Conservation (phyloP, 2,113 vertebrate genomes). For the Columba janthina region DNA sequence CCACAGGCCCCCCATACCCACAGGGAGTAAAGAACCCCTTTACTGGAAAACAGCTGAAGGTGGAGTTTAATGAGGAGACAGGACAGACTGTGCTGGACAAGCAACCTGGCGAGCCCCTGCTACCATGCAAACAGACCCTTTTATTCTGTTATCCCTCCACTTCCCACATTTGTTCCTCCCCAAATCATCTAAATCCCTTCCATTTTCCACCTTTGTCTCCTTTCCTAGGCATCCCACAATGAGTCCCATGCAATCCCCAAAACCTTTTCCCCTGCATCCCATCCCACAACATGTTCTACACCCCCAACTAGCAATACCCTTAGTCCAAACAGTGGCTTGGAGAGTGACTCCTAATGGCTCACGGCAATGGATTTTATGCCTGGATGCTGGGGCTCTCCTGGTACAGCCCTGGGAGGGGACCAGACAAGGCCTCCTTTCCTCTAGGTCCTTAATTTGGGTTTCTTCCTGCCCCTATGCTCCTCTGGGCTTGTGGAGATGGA, state of each 20-base stretch:
- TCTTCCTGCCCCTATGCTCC: not conserved
- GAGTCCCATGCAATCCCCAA: not conserved
- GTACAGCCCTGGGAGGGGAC: not conserved
- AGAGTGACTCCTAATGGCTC: accelerated
- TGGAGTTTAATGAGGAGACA: not conserved
- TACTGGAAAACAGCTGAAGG: not conserved
- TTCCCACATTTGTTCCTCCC: not conserved
- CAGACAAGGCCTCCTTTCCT: not conserved
- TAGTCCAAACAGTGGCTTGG: not conserved
- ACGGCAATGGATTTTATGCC: not conserved
- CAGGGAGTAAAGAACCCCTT: not conserved
- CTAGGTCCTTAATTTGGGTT: not conserved
- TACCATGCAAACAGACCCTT: not conserved
- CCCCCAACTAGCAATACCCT: accelerated
- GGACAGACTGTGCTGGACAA: not conserved
- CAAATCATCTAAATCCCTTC: not conserved
- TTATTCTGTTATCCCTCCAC: not conserved
- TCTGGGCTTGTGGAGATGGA: not conserved
- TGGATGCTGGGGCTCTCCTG: not conserved
- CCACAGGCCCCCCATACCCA: not conserved
- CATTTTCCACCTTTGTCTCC: not conserved
- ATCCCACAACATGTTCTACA: accelerated
- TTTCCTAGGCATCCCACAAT: not conserved
- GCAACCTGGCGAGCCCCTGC: not conserved
- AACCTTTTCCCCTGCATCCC: not conserved